Base-by-base conservation (phyloP, 1,140 invertebrate species). In the Euborellia annulipes region DNA sequence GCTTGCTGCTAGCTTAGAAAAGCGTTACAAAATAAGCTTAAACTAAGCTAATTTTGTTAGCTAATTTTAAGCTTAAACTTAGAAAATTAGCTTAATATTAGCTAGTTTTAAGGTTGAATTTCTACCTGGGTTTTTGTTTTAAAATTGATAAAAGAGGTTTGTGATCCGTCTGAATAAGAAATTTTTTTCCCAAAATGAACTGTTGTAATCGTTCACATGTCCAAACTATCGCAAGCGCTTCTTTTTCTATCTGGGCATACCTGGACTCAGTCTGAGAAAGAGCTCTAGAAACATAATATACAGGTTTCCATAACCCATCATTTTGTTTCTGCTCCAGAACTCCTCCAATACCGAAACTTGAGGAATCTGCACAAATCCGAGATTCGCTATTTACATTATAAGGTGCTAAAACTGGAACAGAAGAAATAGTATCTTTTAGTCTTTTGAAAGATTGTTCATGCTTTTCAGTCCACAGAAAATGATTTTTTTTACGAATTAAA, bases 231-330 rank as follows among this genome's bases (percentile, higher is more conserved):
- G 51, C 51, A 9, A 57, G 53, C 2, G 54, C 55, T 36, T 54
- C 58, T 36, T 54, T 50, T 14, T 59, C 59, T 13, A 55, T 58
- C 45, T 60, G 58, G 41, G 17, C 42, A 40, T 46, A 36, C 19
- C 19, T 38, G 8, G 16, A 18, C n/a, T 38, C 36, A 4, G 36
- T 38, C 13, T 3, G 14, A 14, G 36, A 38, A 8, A 38, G 36
- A 3, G 4, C 36, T 13, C 36, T 38, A 17, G 36, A 13, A n/a
- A n/a, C n/a, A n/a, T n/a, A 38, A 18, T 8, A 14, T 13, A 38
- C 36, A 17, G 36, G 36, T 4, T 18, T 14, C 36, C 36, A 38
- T n/a, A 7, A 14, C 16, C 19, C 19, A 38, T 38, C 19, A 4
- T 48, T 45, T 20, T 47, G 47, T n/a, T 14, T 14, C 36, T 51